These are phyloP conservation scores for Flexamia atlantica DNA, from an alignment of 2,888 invertebrate genomes.

Conservation along the genomic window DNA sequence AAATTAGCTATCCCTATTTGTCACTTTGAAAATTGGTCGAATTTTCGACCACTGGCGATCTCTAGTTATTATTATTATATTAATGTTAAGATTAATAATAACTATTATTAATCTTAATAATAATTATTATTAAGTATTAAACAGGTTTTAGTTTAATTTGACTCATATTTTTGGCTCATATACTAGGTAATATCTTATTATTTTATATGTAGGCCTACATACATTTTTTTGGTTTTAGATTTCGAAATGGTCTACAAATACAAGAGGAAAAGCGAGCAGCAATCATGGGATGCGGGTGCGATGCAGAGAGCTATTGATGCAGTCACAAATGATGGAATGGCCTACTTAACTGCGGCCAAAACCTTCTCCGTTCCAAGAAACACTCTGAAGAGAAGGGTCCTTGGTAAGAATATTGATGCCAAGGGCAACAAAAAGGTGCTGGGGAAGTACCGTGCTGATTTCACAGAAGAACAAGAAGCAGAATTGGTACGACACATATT, in stretches of 20 bases:
- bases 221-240: neutral
- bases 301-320: conserved; percentile 44
- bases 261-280: conserved; percentile 36
- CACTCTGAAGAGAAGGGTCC: conserved; percentile 27
- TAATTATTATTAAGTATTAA: conserved; percentile 11
- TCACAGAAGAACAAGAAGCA: conserved; percentile 48
- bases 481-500: conserved; percentile 38
- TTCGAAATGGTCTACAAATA: conserved; percentile 40
- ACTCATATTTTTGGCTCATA: neutral
- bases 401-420: conserved; percentile 50
- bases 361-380: conserved; percentile 25
- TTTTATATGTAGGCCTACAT: conserved; percentile 12
- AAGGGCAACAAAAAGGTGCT: conserved; percentile 40
- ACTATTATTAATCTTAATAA: neutral
- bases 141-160: conserved; percentile 2
- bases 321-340: conserved; percentile 36
- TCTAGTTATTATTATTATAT: conserved; percentile 8
- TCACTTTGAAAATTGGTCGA: no score
- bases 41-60: no score
- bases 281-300: conserved; percentile 29
- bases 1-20: no score
- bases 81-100: conserved; percentile 4
- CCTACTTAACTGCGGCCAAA: conserved; percentile 34
- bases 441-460: conserved; percentile 43
- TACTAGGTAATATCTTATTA: neutral